Evolutionary conservation across 2,888 invertebrate genomes (phyloP).

Genomic region (Chrysolina oricalcia): DNA sequence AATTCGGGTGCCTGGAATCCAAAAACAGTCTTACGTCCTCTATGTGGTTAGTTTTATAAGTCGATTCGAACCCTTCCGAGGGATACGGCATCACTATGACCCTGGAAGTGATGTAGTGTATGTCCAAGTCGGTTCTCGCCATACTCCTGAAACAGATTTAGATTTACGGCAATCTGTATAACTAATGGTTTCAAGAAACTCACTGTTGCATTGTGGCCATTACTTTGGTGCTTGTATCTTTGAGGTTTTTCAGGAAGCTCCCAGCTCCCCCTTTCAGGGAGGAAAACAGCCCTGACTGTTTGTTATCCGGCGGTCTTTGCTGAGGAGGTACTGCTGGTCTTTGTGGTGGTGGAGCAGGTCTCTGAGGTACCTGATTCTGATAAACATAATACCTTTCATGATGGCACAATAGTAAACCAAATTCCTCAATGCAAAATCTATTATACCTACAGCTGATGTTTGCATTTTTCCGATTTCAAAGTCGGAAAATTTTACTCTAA

Average conservation of each 20-base stretch:
- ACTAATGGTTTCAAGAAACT: constrained; percentile 66
- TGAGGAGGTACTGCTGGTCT: constrained; percentile 63
- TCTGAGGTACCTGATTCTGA: constrained; percentile 52
- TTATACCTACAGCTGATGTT: too few species aligned
- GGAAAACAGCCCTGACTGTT: constrained; percentile 80
- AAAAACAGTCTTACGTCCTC: constrained; percentile 91
- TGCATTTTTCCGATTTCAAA: too few species aligned
- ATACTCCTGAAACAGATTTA: constrained; percentile 78
- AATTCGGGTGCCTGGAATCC: constrained; percentile 83
- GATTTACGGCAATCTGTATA: too few species aligned
- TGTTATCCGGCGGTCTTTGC: constrained; percentile 64
- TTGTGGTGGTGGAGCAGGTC: constrained; percentile 59
- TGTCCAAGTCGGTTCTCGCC: constrained; percentile 90
- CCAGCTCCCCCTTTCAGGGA: constrained; percentile 95
- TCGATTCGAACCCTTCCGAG: constrained; percentile 94
- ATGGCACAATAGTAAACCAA: too few species aligned
- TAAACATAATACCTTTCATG: constrained; percentile 28
- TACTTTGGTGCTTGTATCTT: constrained; percentile 96
- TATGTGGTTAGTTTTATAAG: constrained; percentile 92
- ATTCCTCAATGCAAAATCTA: too few species aligned
- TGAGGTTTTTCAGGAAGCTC: constrained; percentile 92
- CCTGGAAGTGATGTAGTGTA: constrained; percentile 93
- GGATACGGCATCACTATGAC: constrained; percentile 96
- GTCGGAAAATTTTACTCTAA: too few species aligned
- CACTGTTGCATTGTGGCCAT: constrained; percentile 96